A percentile compares a stretch with the other conserved stretches of the same genome.
Evolutionary conservation across 2,113 vertebrate genomes (phyloP).

Genomic region (Martes martes): DNA sequence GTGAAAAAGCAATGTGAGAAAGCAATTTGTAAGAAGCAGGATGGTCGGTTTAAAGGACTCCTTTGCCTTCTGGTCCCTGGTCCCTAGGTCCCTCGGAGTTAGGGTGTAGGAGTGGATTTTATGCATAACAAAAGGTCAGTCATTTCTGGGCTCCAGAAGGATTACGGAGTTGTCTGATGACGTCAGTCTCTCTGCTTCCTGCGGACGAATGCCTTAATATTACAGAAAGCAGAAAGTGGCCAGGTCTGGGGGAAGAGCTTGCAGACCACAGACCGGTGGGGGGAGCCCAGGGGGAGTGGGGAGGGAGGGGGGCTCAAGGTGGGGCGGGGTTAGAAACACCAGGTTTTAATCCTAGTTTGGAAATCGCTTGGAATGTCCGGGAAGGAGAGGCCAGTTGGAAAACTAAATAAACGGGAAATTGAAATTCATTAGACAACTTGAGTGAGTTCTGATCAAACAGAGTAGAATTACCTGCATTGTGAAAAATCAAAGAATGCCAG

Average conservation of each 20-base stretch:
- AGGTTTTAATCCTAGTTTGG: conserved; percentile 33
- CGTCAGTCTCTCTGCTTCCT: neutral
- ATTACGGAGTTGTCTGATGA: neutral
- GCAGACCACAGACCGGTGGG: neutral
- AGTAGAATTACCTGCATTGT: conserved; percentile 70
- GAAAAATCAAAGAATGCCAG: conserved; percentile 63
- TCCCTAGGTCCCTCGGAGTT: neutral
- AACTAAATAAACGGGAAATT: neutral
- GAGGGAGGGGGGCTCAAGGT: too few relatives aligned
- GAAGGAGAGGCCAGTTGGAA: neutral
- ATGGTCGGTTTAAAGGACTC: neutral
- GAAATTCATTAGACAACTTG: conserved; percentile 64
- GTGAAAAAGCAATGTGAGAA: neutral
- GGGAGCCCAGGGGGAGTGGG: neutral
- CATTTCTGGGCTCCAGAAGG: conserved; percentile 42
- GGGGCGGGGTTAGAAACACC: neutral
- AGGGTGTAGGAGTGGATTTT: neutral
- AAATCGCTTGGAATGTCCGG: neutral
- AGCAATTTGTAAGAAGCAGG: neutral
- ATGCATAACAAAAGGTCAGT: conserved; percentile 41
- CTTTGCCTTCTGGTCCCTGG: neutral
- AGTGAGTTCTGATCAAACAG: conserved; percentile 59
- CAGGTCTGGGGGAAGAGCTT: neutral
- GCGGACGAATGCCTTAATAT: neutral
- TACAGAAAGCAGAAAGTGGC: neutral